These are phyloP conservation scores for Elephantulus edwardii DNA, from an alignment of 2,113 vertebrate species.

Conservation along the genomic window DNA sequence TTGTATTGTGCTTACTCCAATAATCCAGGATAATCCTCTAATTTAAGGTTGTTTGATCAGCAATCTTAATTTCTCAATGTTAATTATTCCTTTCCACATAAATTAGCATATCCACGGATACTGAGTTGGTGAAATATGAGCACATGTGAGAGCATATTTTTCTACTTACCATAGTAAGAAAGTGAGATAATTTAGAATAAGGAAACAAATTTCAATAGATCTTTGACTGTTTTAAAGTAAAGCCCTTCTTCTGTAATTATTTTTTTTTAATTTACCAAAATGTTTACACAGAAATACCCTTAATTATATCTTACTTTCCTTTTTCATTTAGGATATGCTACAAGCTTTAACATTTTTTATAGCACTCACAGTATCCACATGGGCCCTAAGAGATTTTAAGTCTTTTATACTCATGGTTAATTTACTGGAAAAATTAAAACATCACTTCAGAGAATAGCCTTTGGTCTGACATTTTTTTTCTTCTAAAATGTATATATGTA, in stretches of 20 bases:
- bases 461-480: neutral
- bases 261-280: neutral
- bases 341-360: neutral
- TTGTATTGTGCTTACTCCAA: neutral
- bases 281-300: neutral
- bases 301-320: neutral
- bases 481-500: neutral
- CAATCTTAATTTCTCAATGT: neutral
- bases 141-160: neutral
- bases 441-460: neutral
- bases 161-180: neutral
- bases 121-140: neutral
- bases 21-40: neutral
- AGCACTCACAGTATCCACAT: rapidly evolving
- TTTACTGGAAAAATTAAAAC: neutral
- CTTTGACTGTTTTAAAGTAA: neutral
- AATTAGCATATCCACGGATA: neutral
- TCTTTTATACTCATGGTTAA: neutral
- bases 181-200: neutral
- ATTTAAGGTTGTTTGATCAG: neutral
- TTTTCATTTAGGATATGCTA: neutral
- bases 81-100: neutral
- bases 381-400: neutral
- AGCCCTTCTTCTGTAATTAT: neutral
- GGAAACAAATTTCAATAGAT: neutral